A percentile compares a stretch with the other conserved stretches of the same genome.
These are phyloP conservation scores for Indicator maculatus DNA, from an alignment of 2,113 vertebrate species.

Conservation along the genomic window DNA sequence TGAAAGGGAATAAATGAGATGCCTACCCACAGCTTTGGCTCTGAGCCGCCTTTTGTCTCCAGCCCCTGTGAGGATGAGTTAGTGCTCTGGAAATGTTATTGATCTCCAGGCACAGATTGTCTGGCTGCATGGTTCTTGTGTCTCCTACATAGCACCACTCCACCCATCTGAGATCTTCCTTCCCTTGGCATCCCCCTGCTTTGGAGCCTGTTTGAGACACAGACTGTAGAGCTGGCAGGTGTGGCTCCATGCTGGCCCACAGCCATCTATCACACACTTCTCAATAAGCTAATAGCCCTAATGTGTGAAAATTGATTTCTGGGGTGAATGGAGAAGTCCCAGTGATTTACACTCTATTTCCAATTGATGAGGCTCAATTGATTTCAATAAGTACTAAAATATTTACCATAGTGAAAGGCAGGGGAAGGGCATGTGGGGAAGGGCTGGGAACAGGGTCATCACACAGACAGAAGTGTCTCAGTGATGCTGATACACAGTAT, in stretches of 20 bases:
- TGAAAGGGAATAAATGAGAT: neutral
- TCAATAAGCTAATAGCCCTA: conserved; percentile 90
- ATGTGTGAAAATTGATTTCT: conserved; percentile 98
- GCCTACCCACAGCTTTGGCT: conserved; percentile 50
- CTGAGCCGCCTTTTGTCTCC: neutral
- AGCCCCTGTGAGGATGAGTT: conserved; percentile 45
- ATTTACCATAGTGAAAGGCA: conserved; percentile 67
- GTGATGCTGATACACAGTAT: neutral
- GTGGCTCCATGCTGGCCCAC: conserved; percentile 28
- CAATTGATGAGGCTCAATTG: conserved; percentile 86
- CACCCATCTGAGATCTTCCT: neutral
- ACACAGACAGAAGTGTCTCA: conserved; percentile 9
- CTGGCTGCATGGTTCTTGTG: neutral
- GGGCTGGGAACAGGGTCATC: conserved; percentile 5
- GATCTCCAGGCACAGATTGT: conserved; percentile 48
- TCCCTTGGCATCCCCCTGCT: neutral
- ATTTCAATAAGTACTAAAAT: conserved; percentile 83
- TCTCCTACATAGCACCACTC: neutral
- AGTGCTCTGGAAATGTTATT: conserved; percentile 56
- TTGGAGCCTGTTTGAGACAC: neutral
- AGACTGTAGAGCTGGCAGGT: conserved; percentile 54
- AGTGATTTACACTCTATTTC: conserved; percentile 88
- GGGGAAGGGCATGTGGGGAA: neutral
- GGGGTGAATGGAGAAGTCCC: conserved; percentile 73
- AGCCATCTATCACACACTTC: conserved; percentile 78